Base-by-base conservation (phyloP, 2,797 vertebrate species). In the Semotilus atromaculatus region DNA sequence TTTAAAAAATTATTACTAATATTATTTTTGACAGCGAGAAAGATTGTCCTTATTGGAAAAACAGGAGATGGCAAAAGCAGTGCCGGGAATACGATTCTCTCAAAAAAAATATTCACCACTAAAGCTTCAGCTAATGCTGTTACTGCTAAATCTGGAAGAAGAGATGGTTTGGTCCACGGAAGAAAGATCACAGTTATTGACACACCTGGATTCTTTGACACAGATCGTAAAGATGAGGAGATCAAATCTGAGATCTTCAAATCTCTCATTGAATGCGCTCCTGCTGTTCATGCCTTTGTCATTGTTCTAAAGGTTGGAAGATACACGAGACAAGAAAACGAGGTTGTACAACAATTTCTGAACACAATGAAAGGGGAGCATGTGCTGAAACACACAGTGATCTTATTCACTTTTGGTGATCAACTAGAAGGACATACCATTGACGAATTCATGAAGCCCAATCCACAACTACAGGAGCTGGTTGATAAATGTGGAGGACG, bases 241-340 rank as follows among this genome's bases (percentile, higher is more conserved):
- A 67, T 82, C 0, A 64, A 36, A 16, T 38, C 53, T 43, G 80
- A 73, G 66, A 82, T 82, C 9, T 3, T 31, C 26, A 55, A 31
- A 38, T 62, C 34, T 40, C 18, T 82, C 2, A 10, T 55, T 10
- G 31, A 72, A 26, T 72, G 36, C 19, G 16, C 51, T 43, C 81
- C 72, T 14, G 53, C 19, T 34, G 51, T 55, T 16, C 70, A 82
- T 14, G 53, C 26, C 36, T 82, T 74, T 62, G 10, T 23, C 3
- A 43, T 82, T 4, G 11, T 93, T 36, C 89, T 93, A 0, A 92
- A 89, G 86, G 92, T 93, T 40, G 92, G 88, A 1, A 91, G 86
- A 62, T 93, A 87, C 88, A 88, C 91, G 3, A 7, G n/a, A 26
- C 91, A 92, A 0, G 91, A 94, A 78, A 68, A 87, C 19, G 81